Evolutionary conservation across 2,797 vertebrate genomes (phyloP), one percentile per base, ranked within the genome.

Genomic region (Acanthurus tractus): DNA sequence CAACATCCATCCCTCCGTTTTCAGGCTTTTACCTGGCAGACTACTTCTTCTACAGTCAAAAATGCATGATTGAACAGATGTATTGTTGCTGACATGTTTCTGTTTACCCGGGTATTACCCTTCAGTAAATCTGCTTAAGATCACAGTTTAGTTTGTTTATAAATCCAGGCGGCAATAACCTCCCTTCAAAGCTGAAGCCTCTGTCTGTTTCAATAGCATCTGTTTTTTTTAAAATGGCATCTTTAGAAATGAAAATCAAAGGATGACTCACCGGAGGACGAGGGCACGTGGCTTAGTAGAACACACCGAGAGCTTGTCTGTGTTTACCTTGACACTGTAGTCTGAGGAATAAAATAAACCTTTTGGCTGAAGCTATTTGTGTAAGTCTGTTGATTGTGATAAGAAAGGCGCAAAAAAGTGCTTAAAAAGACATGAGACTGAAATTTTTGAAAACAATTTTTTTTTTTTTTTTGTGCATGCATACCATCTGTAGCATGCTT

Each of bases 191-290:
- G 61, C 59, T 12, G 10, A 78, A 84, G 66, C 79, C 70, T 72
- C 64, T 67, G 74, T 85, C 85, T 87, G 61, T 78, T 86, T 89
- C 81, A 88, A 74, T 73, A 75, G 85, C 79, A 84, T 81, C 73
- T 42, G 4, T 50, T 81, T 91, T 50, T 81, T 91, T 87, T 83
- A 78, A 86, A 89, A 87, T 64, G 85, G 59, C 78, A 57, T 83
- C 88, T 92, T 90, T 91, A 90, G 87, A 93, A 93, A 93, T 88
- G 79, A 70, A 84, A 90, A 93, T 93, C 67, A 87, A 90, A 88
- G 81, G 63, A 86, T 86, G 93, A 89, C 70, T 91, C 88, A 86
- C 40, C 1, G 0, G 70, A 81, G 81, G 78, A 88, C 40, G 76
- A 85, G 87, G 84, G 81, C 82, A 81, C 73, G 81, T 53, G 36